Percentiles rank a stretch among this genome's conserved stretches.
Conservation (phyloP, 2,888 invertebrate species). For the Drosophila paramelanica region DNA sequence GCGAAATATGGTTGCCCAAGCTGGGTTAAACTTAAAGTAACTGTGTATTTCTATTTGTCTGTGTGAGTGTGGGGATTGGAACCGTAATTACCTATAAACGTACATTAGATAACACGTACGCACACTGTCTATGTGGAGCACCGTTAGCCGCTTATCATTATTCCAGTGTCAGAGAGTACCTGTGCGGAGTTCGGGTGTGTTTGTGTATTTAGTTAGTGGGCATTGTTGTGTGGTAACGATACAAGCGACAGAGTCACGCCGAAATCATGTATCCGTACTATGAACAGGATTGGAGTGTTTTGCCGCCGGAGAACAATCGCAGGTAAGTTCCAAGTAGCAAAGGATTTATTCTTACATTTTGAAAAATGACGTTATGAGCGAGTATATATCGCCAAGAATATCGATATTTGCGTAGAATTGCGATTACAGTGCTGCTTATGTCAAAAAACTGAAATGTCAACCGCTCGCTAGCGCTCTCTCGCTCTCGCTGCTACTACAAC, state of each 20-base stretch:
- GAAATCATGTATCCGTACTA: conserved; percentile 86
- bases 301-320: conserved; percentile 93
- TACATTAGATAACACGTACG: conserved; percentile 71
- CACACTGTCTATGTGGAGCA: conserved; percentile 57
- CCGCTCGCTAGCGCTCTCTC: conserved; percentile 57
- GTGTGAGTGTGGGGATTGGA: conserved; percentile 35
- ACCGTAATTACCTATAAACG: conserved; percentile 65
- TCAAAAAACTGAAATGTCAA: conserved; percentile 55
- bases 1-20: conserved; percentile 12
- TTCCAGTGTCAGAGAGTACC: conserved; percentile 43
- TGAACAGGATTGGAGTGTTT: conserved; percentile 93
- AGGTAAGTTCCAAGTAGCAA: conserved; percentile 87
- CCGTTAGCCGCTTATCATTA: conserved; percentile 57
- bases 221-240: conserved; percentile 19
- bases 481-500: conserved; percentile 48
- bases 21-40: conserved; percentile 14
- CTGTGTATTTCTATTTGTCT: background rate
- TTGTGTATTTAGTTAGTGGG: conserved; percentile 47
- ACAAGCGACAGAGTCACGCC: conserved; percentile 15
- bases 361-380: conserved; percentile 36
- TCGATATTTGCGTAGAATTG: conserved; percentile 33
- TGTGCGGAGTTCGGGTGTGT: conserved; percentile 44
- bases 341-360: background rate
- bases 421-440: conserved; percentile 40
- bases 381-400: conserved; percentile 18